A percentile compares a stretch with the other conserved stretches of the same genome.
Conservation (phyloP, 2,113 vertebrate species). For the Crotalus viridis region DNA sequence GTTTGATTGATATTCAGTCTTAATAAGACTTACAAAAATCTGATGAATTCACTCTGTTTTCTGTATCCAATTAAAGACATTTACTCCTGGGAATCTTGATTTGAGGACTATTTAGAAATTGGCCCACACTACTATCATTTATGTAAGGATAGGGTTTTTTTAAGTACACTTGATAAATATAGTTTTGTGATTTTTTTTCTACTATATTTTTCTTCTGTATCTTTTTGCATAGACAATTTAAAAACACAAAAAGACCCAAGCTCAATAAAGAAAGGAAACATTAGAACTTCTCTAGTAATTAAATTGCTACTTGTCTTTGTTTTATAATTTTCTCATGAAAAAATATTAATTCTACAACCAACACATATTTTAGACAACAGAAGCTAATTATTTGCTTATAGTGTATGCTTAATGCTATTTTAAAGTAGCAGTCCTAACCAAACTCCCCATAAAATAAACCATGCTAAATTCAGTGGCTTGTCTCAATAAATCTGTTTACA, state of each 20-base stretch:
- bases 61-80: neutral
- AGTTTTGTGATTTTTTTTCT: neutral
- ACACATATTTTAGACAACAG: neutral
- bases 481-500: neutral
- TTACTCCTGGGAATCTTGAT: neutral
- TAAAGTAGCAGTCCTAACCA: neutral
- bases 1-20: neutral
- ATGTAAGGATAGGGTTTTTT: neutral
- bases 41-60: neutral
- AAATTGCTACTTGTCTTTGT: neutral
- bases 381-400: neutral
- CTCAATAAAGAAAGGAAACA: neutral
- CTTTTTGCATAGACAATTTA: neutral
- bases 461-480: neutral
- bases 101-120: neutral
- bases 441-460: neutral
- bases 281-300: neutral
- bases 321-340: neutral
- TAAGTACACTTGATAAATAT: neutral
- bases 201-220: neutral
- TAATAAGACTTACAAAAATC: neutral
- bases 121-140: neutral
- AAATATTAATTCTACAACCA: neutral
- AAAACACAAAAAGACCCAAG: neutral
- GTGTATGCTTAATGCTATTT: neutral